phyloP scores from a whole-genome alignment of 2,888 invertebrate species.

The Drosophila hamatofila region DNA sequence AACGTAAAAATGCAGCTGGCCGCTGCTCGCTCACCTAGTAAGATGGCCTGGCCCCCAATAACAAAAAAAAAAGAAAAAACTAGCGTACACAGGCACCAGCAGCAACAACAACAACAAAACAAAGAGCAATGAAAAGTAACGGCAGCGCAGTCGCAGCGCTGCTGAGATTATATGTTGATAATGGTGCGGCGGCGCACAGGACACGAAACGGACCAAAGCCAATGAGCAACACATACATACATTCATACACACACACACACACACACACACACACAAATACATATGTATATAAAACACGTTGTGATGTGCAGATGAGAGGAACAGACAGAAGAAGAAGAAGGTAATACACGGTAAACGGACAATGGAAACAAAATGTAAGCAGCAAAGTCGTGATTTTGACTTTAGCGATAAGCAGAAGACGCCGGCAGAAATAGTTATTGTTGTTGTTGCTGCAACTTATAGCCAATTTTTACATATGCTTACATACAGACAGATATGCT shows the following conservation, averaged over 20 bases:
- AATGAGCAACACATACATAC: conserved; percentile 29
- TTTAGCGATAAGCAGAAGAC: conserved; percentile 68
- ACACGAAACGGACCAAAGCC: conserved; percentile 43
- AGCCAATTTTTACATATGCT: conserved; percentile 41
- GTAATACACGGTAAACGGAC: conserved; percentile 43
- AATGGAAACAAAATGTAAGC: conserved; percentile 48
- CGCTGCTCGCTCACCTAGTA: conserved; percentile 48
- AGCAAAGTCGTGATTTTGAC: conserved; percentile 74
- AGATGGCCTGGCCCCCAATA: conserved; percentile 42
- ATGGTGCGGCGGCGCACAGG: conserved; percentile 70
- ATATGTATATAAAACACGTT: conserved; percentile 6
- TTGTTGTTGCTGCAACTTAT: conserved; percentile 36
- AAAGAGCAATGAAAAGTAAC: conserved; percentile 53
- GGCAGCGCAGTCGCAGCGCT: conserved; percentile 69
- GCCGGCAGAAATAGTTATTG: conserved; percentile 37
- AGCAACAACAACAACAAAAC: conserved; percentile 28
- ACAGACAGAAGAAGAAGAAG: conserved; percentile 30
- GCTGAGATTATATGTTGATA: conserved; percentile 72
- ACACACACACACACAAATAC: too few relatives aligned
- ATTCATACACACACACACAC: conserved; percentile 14
- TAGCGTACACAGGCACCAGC: conserved; percentile 11
- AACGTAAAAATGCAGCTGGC: conserved; percentile 69
- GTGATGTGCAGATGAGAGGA: conserved; percentile 23
- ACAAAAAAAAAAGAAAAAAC: conserved; percentile 28
- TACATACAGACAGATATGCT: neutral